Base-by-base conservation (phyloP, 2,113 vertebrate genomes). In the Callopanchax toddi region DNA sequence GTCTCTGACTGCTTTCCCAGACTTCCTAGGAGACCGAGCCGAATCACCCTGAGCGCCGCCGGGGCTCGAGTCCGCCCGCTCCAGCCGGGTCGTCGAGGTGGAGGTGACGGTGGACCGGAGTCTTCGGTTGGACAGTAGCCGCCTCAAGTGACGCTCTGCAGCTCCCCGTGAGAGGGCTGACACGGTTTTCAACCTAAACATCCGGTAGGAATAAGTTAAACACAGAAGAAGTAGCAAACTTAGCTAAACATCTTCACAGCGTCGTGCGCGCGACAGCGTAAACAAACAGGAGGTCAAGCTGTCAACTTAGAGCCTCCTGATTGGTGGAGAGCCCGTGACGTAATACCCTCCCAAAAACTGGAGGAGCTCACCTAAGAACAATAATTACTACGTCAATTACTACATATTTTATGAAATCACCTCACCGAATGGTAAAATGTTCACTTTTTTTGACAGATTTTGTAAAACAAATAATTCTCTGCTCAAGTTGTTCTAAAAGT, bases 161-260 rank as follows among this genome's bases (percentile, higher is more conserved):
- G 70, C 42, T 1, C 75, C 43, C 46, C 75, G 43, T 2, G 16
- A 18, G 32, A 74, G 74, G 51, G 64, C 59, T 6, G 70, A 22
- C 6, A 44, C 45, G 6, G 58, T 20, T 58, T 36, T 82, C 15
- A 64, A 23, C 18, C 56, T 51, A 42, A 81, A 84, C 90, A 91
- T 90, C 15, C 49, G n/a, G 21, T 8, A 17, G n/a, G n/a, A 39
- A 18, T 34, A 36, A 37, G 9, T 16, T 13, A 0, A 48, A 15
- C 10, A 43, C 39, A 17, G 10, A 13, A 7, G 6, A 7, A 25
- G n/a, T 6, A 21, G 16, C 11, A 11, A 26, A 1, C 22, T 16
- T 13, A 5, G 2, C 26, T 0, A 40, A 50, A 17, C 39, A 25
- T 13, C 5, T 6, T 32, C 10, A 36, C 20, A 32, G 43, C 20